These are phyloP conservation scores for Henicopernis longicauda DNA, from an alignment of 2,113 vertebrate genomes.

Conservation along the genomic window DNA sequence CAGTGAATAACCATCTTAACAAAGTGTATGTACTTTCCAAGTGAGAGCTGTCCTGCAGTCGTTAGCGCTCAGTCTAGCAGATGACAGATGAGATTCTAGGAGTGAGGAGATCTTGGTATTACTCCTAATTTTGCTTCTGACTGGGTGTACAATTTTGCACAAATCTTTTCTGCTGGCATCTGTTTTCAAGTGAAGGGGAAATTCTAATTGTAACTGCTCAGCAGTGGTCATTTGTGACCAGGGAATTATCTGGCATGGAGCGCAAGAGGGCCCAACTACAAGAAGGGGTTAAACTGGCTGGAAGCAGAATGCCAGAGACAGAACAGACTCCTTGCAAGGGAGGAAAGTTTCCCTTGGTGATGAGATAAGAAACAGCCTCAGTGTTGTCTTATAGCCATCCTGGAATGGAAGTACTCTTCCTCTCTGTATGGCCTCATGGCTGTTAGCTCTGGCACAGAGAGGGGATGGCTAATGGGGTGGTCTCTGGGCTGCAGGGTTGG, in stretches of 20 bases:
- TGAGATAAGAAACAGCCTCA: neutral
- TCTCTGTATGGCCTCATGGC: fast-evolving
- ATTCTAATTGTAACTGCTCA: neutral
- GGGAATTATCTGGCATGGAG: neutral
- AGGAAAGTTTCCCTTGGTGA: neutral
- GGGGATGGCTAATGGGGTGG: too few species aligned
- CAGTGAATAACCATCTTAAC: neutral
- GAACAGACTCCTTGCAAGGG: neutral
- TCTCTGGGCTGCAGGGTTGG: neutral
- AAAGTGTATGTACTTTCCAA: neutral
- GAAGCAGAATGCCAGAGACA: neutral
- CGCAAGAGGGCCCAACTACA: neutral
- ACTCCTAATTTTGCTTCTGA: neutral
- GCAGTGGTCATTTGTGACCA: neutral
- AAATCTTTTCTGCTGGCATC: neutral
- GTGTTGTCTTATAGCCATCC: neutral
- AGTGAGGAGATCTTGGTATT: neutral
- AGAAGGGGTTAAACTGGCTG: neutral
- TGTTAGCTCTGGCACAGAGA: neutral
- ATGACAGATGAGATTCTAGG: neutral
- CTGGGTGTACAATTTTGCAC: neutral
- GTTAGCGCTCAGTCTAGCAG: neutral
- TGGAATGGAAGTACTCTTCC: neutral
- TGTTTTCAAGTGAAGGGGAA: neutral
- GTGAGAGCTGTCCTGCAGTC: neutral